A percentile compares a stretch with the other conserved stretches of the same genome.
Conservation (phyloP, 1,140 invertebrate genomes). For the Drosophila ambigua region DNA sequence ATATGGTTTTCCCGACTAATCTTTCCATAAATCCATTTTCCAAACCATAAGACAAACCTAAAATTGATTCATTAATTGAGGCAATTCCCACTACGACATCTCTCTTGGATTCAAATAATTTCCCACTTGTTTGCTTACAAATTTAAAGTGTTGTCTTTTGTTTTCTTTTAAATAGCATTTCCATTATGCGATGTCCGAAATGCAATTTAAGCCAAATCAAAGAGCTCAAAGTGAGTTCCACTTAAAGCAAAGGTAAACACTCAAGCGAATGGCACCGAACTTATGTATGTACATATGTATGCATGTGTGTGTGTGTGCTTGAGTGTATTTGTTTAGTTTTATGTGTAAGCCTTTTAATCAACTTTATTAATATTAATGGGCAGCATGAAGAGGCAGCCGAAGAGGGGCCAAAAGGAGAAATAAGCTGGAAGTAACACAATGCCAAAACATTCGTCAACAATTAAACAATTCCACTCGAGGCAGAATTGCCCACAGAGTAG, state of each 20-base stretch:
- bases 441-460: conserved; percentile 63
- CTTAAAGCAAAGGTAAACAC: conserved; percentile 20
- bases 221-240: neutral
- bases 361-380: conserved; percentile 80
- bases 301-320: conserved; percentile 9
- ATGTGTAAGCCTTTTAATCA: conserved; percentile 73
- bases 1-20: too few species aligned
- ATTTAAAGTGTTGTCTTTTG: too few species aligned
- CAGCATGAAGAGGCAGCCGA: conserved; percentile 1
- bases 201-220: conserved; percentile 11
- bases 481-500: conserved; percentile 19
- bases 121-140: too few species aligned
- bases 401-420: conserved; percentile 7
- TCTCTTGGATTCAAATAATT: too few species aligned
- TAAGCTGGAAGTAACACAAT: conserved; percentile 30
- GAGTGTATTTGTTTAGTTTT: conserved; percentile 60
- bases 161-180: neutral
- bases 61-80: too few species aligned
- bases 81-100: too few species aligned
- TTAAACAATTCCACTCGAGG: conserved; percentile 69
- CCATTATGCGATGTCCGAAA: neutral
- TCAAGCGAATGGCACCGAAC: neutral
- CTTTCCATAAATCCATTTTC: too few species aligned
- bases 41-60: too few species aligned
- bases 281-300: neutral